Base-by-base conservation (phyloP, 1,140 invertebrate species). In the Caerostris darwini region DNA sequence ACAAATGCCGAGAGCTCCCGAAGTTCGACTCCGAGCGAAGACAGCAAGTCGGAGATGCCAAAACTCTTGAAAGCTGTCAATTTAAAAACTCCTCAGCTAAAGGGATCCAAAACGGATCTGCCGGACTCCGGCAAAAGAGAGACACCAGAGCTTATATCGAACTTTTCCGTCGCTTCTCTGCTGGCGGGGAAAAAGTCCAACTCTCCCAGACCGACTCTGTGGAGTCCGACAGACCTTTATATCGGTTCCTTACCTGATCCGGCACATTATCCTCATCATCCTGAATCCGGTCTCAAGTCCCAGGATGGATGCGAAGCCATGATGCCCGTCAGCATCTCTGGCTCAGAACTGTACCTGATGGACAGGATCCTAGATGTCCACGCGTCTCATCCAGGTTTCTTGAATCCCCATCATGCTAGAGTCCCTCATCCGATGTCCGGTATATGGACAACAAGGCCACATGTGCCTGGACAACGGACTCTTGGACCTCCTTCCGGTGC, bases 161-260 rank as follows among this genome's bases (percentile, higher is more conserved):
- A 88, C 69, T 94, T 94, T 58, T 94, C 92, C 2, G 92, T 94
- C 19, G 92, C 92, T 34, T 94, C 92, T 94, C n/a, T 94, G 14
- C 92, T 94, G 14, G 82, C 92, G 14, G 92, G 57, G 8, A 81
- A 86, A 34, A 94, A 94, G 53, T 69, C 69, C 56, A 77, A 85
- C 53, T 94, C 92, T 58, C 85, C 87, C 5, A 88, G 54, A 56
- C 85, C 92, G 14, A 61, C 92, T 56, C 56, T 94, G 5, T 94
- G 92, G 92, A 81, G n/a, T 50, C 85, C 92, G 17, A 54, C 92
- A 3, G 92, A 94, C 8, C 77, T 88, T 5, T 94, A 89, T n/a
- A 54, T 83, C 14, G 57, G 57, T 53, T 56, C 58, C 58, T 12
- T 61, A 64, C 59, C 34, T 5, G 86, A 88, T 64, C 34, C 57